Base-by-base conservation (phyloP, 53 echinoderm and acorn worm genomes). In the Luidia sarsii region DNA sequence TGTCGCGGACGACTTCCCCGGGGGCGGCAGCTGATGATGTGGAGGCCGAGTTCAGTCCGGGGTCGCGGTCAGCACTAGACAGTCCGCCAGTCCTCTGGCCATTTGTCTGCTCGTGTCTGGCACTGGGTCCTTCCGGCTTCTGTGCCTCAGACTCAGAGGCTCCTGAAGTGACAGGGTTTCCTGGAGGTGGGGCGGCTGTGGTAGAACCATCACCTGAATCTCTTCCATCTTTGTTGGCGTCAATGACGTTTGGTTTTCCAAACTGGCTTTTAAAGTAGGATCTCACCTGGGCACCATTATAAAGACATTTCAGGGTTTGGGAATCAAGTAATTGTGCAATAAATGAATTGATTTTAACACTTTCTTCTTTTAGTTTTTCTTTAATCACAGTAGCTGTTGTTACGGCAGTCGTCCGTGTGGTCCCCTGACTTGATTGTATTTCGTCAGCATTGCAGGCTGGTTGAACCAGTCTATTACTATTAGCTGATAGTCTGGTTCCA, bases 261-360 rank as follows among this genome's bases (percentile, higher is more conserved):
- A 72, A 72, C 24, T 72, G 72, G 30, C 72, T 72, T 25, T 27
- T 72, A 39, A 72, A 72, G 39, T 72, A 72, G 1, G 72, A 72
- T 23, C 56, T 72, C n/a, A 72, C 72, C 72, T 72, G 27, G n/a
- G n/a, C n/a, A n/a, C n/a, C n/a, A n/a, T n/a, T n/a, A n/a, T n/a
- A n/a, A n/a, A n/a, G n/a, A n/a, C n/a, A n/a, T n/a, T n/a, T n/a
- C n/a, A n/a, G n/a, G n/a, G n/a, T n/a, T n/a, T n/a, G n/a, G n/a
- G n/a, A n/a, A n/a, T n/a, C n/a, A n/a, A n/a, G n/a, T n/a, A n/a
- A n/a, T n/a, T n/a, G n/a, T n/a, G n/a, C n/a, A n/a, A n/a, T n/a
- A n/a, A n/a, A n/a, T n/a, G n/a, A n/a, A n/a, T n/a, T n/a, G n/a
- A n/a, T n/a, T n/a, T n/a, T n/a, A n/a, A n/a, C n/a, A n/a, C n/a